A percentile compares a stretch with the other conserved stretches of the same genome.
Conservation (phyloP, 2,113 vertebrate species). For the Talpa occidentalis region DNA sequence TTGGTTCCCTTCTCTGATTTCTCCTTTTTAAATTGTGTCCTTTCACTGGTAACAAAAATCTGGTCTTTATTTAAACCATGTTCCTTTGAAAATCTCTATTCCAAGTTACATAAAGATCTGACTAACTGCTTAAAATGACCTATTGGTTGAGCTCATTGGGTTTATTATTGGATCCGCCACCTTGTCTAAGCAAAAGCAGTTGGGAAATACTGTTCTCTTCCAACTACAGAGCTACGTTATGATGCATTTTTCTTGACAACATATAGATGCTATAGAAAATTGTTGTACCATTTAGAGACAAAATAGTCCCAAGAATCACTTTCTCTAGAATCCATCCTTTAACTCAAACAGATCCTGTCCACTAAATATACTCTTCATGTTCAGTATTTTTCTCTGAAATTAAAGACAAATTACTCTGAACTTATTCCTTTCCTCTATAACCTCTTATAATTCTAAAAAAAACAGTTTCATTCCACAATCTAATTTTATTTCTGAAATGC, state of each 20-base stretch:
- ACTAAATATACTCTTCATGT: neutral
- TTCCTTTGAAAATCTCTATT: neutral
- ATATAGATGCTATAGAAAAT: neutral
- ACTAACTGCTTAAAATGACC: neutral
- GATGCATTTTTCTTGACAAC: neutral
- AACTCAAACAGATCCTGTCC: neutral
- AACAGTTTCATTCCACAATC: neutral
- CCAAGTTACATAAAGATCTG: neutral
- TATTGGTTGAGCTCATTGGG: neutral
- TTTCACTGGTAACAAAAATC: neutral
- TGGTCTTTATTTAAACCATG: neutral
- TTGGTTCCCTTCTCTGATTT: neutral
- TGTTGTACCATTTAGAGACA: neutral
- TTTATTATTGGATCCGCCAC: neutral
- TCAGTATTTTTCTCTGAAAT: neutral
- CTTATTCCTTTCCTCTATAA: neutral
- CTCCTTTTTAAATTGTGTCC: neutral
- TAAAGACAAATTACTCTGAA: conserved; percentile 13
- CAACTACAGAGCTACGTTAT: neutral
- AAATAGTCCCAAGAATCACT: neutral
- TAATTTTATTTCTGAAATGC: conserved; percentile 1
- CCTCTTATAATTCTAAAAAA: neutral
- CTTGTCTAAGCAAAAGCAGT: neutral
- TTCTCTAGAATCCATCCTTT: neutral
- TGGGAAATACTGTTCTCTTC: neutral